phyloP scores from a whole-genome alignment of 1,140 invertebrate genomes.

The Homarus americanus region DNA sequence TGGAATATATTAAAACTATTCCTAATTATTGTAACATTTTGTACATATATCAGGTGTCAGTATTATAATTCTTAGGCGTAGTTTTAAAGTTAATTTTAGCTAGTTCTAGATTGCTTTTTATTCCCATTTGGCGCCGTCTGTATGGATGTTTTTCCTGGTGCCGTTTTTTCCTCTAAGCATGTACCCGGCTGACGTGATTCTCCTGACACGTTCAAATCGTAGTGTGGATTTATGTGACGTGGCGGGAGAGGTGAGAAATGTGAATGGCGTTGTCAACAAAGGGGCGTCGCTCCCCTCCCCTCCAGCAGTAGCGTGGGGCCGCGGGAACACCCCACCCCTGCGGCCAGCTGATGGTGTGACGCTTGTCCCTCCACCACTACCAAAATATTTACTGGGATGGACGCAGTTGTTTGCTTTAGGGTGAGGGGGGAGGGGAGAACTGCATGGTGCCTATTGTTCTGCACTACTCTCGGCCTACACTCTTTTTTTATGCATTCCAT shows the following conservation, averaged over 20 bases:
- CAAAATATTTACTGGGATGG: constrained; percentile 65
- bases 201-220: constrained; percentile 68
- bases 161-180: constrained; percentile 50
- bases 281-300: constrained; percentile 41
- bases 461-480: no score
- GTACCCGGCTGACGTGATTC: constrained; percentile 50
- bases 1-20: no score
- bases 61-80: no score
- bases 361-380: constrained; percentile 56
- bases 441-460: no score
- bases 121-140: not conserved
- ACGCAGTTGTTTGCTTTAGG: constrained; percentile 52
- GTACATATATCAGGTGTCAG: no score
- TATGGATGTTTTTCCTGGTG: no score
- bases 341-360: constrained; percentile 40
- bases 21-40: no score
- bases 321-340: constrained; percentile 21
- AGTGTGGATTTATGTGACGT: constrained; percentile 67
- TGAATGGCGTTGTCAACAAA: constrained; percentile 71
- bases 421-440: not conserved
- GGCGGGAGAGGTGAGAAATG: constrained; percentile 70
- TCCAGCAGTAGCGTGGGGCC: not conserved
- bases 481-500: no score
- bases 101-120: constrained; percentile 4
- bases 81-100: no score